A percentile compares a stretch with the other conserved stretches of the same genome.
Conservation (phyloP, 2,113 vertebrate species). For the Oophaga pumilio region DNA sequence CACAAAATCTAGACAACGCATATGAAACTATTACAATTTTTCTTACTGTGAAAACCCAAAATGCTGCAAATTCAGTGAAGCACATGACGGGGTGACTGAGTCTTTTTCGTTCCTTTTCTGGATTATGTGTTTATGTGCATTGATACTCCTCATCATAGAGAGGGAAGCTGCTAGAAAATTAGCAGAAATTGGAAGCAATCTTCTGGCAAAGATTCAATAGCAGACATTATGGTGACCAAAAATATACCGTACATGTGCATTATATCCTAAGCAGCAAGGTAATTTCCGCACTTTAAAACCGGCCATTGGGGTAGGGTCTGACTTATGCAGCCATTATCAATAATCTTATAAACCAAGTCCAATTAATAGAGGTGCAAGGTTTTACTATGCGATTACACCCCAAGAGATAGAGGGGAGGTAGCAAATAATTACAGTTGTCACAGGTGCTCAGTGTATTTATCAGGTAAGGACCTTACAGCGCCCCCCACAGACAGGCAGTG, state of each 20-base stretch:
- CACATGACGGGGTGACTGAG: neutral
- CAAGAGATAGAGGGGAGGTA: neutral
- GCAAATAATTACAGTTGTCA: neutral
- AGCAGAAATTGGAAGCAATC: constrained; percentile 24
- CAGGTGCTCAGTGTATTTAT: neutral
- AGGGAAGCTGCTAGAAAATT: constrained; percentile 29
- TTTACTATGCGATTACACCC: too few species aligned
- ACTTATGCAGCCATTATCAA: too few species aligned
- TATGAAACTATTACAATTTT: neutral
- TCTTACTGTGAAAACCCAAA: neutral
- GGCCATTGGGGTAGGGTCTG: neutral
- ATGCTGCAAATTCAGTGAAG: neutral
- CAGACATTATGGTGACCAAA: neutral
- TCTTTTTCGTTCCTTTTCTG: too few species aligned
- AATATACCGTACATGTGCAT: neutral
- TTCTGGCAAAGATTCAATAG: neutral
- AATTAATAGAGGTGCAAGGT: neutral
- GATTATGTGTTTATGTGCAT: too few species aligned
- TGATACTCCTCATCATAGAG: constrained; percentile 36
- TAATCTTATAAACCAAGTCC: too few species aligned
- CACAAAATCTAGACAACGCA: neutral
- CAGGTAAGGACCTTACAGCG: neutral
- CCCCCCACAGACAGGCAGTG: too few species aligned
- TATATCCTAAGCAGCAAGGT: neutral
- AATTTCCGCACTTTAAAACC: neutral